Evolutionary conservation across 2,113 vertebrate genomes (phyloP), one percentile per base, ranked within the genome.

Genomic region (Speoplatyrhinus poulsoni): DNA sequence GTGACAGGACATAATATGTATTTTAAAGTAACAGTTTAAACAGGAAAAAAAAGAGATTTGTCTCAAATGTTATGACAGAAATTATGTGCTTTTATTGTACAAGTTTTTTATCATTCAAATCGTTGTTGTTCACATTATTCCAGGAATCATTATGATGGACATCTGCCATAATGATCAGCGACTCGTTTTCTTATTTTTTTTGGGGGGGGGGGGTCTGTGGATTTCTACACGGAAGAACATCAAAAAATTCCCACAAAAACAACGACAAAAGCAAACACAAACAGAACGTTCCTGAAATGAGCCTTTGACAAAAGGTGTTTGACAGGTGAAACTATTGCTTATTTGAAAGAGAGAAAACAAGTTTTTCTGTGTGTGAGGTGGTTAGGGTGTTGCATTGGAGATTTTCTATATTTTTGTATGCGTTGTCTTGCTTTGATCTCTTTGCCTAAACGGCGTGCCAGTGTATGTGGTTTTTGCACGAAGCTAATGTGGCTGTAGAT

Each of bases 401-500:
- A 89, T 87, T 89, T 91, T 90, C 87, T 93, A 88, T 92, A 93
- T 93, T 93, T 93, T 93, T 93, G 90, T 93, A 93, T 85, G 79
- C 84, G 47, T 89, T 60, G 88, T 91, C 88, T 85, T 89, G 89
- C 90, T 91, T 90, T 90, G 72, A 87, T 89, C 86, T 91, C 86
- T 87, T 85, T 87, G 82, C 85, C 87, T 88, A 53, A 64, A 82
- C 81, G 82, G 82, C 85, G 84, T 91, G 88, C 83, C 88, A 82
- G 89, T 92, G 86, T 87, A 78, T 88, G 88, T 90, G 87, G 58
- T 89, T 91, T 88, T 90, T 90, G 92, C 92, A 93, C 92, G 91
- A 91, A 86, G 90, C 89, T 91, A 89, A 83, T 26, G 90, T 91
- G 87, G 86, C 87, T 86, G 89, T 92, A 91, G 82, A 85, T 87